These are phyloP conservation scores for Loris lydekkerianus DNA, from an alignment of 2,797 vertebrate species.

Conservation along the genomic window DNA sequence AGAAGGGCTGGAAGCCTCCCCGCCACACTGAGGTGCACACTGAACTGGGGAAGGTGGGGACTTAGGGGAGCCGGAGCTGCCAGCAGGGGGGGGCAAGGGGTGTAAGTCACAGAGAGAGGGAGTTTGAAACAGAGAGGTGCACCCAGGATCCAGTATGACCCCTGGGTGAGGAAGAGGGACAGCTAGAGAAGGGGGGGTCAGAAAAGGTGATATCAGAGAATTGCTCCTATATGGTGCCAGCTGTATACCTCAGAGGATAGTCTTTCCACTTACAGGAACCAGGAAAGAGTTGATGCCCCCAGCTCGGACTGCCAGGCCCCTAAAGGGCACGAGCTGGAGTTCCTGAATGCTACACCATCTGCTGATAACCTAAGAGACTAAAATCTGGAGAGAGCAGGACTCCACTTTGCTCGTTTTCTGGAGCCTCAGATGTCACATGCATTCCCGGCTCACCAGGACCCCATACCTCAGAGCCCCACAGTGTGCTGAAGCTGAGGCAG, in stretches of 20 bases:
- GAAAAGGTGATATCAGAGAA: neutral
- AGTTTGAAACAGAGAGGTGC: neutral
- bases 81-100: neutral
- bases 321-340: neutral
- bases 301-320: neutral
- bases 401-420: neutral
- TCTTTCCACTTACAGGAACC: neutral
- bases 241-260: neutral
- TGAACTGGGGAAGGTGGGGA: neutral
- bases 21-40: neutral
- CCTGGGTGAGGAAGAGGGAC: neutral
- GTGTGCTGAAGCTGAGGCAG: fast-evolving
- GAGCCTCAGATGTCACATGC: neutral
- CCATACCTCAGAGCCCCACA: fast-evolving
- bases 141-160: neutral
- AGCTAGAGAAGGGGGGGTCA: neutral
- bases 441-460: neutral
- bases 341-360: neutral
- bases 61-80: neutral
- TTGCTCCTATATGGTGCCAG: neutral
- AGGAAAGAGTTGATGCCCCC: neutral
- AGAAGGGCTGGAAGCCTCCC: neutral
- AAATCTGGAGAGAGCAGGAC: neutral
- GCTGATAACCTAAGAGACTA: neutral
- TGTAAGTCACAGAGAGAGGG: neutral